These are phyloP conservation scores for Colaptes auratus DNA, from an alignment of 2,113 vertebrate genomes.

Conservation along the genomic window DNA sequence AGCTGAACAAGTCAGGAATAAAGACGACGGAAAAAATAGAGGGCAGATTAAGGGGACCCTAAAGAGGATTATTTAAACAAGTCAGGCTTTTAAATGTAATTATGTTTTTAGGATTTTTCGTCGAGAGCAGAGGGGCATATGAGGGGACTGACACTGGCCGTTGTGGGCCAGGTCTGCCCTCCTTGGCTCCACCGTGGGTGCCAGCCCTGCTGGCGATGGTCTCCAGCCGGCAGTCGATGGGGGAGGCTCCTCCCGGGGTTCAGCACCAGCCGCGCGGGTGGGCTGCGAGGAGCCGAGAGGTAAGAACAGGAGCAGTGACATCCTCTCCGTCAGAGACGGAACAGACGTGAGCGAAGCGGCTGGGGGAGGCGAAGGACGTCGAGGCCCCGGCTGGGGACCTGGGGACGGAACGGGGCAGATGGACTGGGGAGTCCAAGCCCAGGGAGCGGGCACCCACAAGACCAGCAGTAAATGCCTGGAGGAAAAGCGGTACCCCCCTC, in stretches of 20 bases:
- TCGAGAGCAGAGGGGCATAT: neutral
- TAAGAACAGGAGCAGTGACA: neutral
- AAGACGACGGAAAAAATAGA: neutral
- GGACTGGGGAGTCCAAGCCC: neutral
- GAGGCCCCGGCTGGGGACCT: too few species aligned
- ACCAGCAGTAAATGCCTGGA: neutral
- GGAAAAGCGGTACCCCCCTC: neutral
- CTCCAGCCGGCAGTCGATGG: neutral
- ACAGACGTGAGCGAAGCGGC: neutral
- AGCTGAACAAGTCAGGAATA: neutral
- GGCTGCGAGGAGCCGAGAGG: neutral
- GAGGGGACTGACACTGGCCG: fast-evolving
- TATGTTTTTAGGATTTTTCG: slow-evolving; percentile 15
- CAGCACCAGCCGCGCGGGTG: neutral
- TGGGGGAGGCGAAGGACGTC: neutral
- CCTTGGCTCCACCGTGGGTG: neutral
- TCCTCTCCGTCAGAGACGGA: neutral
- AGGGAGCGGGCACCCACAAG: neutral
- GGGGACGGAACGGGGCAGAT: neutral
- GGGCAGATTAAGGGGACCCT: slow-evolving; percentile 12
- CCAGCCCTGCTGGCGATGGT: neutral
- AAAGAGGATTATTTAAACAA: slow-evolving; percentile 51
- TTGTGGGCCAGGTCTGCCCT: neutral
- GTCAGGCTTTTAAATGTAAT: slow-evolving; percentile 20
- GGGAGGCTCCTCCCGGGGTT: neutral